Evolutionary conservation across 2,888 invertebrate genomes (phyloP).

Genomic region (Lithophane socia): DNA sequence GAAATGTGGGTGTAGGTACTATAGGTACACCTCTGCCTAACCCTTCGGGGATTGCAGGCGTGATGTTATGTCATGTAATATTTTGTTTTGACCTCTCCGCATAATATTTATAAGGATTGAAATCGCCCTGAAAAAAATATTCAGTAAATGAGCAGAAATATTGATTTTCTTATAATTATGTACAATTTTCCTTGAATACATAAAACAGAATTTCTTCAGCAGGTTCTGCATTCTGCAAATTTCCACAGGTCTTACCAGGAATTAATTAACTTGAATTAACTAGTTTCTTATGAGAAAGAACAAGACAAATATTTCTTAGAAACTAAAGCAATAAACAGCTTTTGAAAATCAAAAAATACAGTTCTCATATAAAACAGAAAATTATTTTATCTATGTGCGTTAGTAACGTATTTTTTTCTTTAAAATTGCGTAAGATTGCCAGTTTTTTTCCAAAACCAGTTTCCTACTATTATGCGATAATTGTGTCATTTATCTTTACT

Average conservation of each 20-base stretch:
- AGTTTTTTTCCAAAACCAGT: neutral
- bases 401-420: neutral
- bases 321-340: neutral
- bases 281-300: neutral
- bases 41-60: too few relatives aligned
- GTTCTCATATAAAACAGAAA: neutral
- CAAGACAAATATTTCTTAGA: neutral
- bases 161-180: neutral
- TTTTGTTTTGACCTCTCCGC: neutral
- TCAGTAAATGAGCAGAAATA: neutral
- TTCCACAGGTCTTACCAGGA: neutral
- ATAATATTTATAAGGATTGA: slow-evolving; percentile 14
- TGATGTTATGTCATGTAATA: too few relatives aligned
- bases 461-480: slow-evolving; percentile 10
- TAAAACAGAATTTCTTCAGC: neutral
- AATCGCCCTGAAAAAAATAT: slow-evolving; percentile 2
- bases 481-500: slow-evolving; percentile 16
- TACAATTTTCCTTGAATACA: neutral
- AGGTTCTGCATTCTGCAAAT: neutral
- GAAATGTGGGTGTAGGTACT: too few relatives aligned
- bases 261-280: neutral
- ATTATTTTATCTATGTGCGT: neutral
- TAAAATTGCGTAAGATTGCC: neutral
- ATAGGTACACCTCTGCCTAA: too few relatives aligned
- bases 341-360: neutral